phyloP scores from a whole-genome alignment of 2,888 invertebrate genomes.

The Nasonia oneida region DNA sequence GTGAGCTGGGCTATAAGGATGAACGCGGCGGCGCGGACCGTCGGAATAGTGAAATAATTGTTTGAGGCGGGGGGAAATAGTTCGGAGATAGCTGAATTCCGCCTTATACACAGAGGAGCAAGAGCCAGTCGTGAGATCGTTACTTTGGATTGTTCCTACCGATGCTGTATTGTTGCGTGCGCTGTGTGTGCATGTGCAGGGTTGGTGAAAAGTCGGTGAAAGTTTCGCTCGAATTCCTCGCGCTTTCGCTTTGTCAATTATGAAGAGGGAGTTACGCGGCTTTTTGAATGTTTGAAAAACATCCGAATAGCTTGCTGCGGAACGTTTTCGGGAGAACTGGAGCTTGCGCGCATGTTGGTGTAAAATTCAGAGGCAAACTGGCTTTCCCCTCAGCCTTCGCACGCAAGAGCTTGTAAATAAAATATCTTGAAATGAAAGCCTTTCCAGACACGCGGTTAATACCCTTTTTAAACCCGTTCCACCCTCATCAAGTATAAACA shows the following conservation, averaged over 20 bases:
- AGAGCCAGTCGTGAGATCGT: not conserved
- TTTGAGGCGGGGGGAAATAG: not conserved
- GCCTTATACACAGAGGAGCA: not conserved
- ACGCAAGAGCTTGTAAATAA: not conserved
- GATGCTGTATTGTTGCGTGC: not conserved
- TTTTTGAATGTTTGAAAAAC: not conserved
- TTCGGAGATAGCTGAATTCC: not conserved
- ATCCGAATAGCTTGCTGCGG: not conserved
- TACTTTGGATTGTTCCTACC: not conserved
- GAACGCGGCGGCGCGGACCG: not conserved
- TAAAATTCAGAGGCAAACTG: not conserved
- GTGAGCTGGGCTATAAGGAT: not conserved
- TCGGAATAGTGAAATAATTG: constrained; percentile 19
- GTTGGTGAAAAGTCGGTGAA: not conserved
- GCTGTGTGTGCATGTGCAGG: not conserved
- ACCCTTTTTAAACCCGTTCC: too few species aligned
- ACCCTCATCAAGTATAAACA: too few species aligned
- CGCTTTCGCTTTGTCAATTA: not conserved
- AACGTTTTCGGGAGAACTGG: not conserved
- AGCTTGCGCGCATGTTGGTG: not conserved
- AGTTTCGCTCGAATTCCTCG: not conserved
- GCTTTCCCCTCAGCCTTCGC: not conserved
- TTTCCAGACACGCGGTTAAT: too few species aligned
- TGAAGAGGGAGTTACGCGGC: not conserved
- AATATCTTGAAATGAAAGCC: not conserved